Percentiles rank a stretch among this genome's conserved stretches.
These are phyloP conservation scores for Lasiurus borealis DNA, from an alignment of 2,113 vertebrate genomes.

Conservation along the genomic window DNA sequence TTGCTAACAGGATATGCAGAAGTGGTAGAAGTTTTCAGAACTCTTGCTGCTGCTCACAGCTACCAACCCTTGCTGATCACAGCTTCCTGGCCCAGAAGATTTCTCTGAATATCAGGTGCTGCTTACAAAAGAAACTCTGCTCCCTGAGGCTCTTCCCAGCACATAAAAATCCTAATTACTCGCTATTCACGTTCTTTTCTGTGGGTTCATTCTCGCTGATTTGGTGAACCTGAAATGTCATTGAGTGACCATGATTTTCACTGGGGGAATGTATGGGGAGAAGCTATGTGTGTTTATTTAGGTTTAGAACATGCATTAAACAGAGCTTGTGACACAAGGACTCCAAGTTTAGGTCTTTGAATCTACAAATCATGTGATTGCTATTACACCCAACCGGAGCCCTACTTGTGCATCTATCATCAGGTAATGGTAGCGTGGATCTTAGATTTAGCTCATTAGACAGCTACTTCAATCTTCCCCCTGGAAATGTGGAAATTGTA, in stretches of 20 bases:
- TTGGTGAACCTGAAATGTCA: constrained; percentile 56
- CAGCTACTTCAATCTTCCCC: not conserved
- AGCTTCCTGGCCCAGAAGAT: not conserved
- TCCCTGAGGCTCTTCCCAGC: not conserved
- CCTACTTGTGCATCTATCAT: constrained; percentile 13
- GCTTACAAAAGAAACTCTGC: not conserved
- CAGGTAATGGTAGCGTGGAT: constrained; percentile 38
- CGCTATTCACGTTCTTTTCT: constrained; percentile 38
- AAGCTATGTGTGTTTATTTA: constrained; percentile 59
- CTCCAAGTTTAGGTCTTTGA: constrained; percentile 43
- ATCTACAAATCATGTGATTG: constrained; percentile 59
- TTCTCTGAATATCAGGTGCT: not conserved
- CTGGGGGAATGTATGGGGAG: not conserved
- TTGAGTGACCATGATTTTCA: constrained; percentile 58
- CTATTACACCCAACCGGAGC: constrained; percentile 35
- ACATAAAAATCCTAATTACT: not conserved
- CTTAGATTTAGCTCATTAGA: constrained; percentile 58
- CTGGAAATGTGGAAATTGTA: constrained; percentile 43
- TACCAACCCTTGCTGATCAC: not conserved
- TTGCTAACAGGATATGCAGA: too few species aligned
- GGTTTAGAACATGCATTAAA: constrained; percentile 56
- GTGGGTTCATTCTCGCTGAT: constrained; percentile 47
- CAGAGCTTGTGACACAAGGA: constrained; percentile 49
- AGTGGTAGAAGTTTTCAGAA: too few species aligned
- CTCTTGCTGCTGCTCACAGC: not conserved